Evolutionary conservation across 2,797 vertebrate genomes (phyloP).

Genomic region (Orestias chungarensis): DNA sequence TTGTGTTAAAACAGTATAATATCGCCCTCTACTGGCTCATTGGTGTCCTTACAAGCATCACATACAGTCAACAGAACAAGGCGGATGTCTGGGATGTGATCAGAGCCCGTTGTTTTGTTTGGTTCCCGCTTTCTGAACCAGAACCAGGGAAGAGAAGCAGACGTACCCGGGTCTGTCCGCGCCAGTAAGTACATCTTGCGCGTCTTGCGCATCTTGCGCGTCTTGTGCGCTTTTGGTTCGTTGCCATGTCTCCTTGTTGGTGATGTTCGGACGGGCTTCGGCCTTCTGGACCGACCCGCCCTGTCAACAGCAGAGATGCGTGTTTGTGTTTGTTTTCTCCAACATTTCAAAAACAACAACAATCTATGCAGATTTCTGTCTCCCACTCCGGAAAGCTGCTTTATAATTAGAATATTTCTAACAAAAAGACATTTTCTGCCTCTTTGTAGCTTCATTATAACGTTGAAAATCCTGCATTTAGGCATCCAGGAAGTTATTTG

Average conservation of each 20-base stretch:
- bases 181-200: slow-evolving; percentile 41
- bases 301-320: slow-evolving; percentile 3
- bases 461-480: neutral
- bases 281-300: slow-evolving; percentile 7
- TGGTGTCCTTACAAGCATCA: neutral
- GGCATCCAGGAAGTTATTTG: neutral
- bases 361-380: neutral
- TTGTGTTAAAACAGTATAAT: neutral
- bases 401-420: neutral
- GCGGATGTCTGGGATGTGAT: slow-evolving; percentile 17
- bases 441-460: neutral
- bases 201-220: neutral
- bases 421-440: neutral
- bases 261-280: slow-evolving; percentile 8
- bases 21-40: slow-evolving; percentile 10
- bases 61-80: neutral
- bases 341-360: neutral
- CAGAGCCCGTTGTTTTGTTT: slow-evolving; percentile 20
- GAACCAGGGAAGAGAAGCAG: neutral
- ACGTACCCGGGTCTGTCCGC: neutral
- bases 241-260: neutral
- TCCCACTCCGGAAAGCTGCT: neutral
- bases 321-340: neutral
- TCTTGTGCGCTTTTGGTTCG: slow-evolving; percentile 1
- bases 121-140: slow-evolving; percentile 8